These are phyloP conservation scores for Caenorhabditis sinica DNA, from an alignment of 2,888 invertebrate genomes.

Conservation along the genomic window DNA sequence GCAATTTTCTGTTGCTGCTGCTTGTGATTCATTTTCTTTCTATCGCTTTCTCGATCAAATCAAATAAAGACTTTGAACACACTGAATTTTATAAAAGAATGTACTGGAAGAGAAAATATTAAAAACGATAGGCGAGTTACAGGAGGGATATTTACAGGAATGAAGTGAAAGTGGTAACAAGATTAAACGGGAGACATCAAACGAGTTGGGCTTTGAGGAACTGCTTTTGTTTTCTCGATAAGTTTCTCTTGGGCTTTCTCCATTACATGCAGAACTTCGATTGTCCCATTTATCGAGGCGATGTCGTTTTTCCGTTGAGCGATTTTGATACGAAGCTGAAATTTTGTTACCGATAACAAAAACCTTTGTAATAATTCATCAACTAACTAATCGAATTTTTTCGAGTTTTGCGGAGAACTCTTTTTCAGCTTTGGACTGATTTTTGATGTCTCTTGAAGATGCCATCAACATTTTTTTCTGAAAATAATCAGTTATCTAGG, in stretches of 20 bases:
- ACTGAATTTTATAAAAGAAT: not conserved
- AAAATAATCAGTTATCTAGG: not conserved
- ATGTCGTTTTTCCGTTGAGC: constrained; percentile 5
- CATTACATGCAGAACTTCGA: constrained; percentile 44
- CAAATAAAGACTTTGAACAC: not conserved
- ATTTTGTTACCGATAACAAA: not conserved
- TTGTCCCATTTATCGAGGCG: constrained; percentile 12
- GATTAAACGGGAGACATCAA: constrained; percentile 38
- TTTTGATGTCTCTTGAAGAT: constrained; percentile 4
- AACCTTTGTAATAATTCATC: not conserved
- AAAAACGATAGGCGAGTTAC: not conserved
- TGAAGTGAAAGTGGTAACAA: not conserved
- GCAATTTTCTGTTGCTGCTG: constrained; percentile 46
- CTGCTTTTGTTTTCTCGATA: constrained; percentile 6
- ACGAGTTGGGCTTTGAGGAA: constrained; percentile 24
- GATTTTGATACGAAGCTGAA: constrained; percentile 49
- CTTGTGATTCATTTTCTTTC: not conserved
- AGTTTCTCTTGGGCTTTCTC: constrained; percentile 47
- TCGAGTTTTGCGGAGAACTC: constrained; percentile 38
- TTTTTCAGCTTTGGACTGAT: constrained; percentile 31
- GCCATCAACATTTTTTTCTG: constrained; percentile 50
- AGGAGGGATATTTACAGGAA: not conserved
- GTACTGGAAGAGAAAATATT: constrained; percentile 8
- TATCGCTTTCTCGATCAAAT: not conserved
- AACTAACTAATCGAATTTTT: constrained; percentile 40